Base-by-base conservation (phyloP, 2,113 vertebrate genomes). In the Campylorhamphus procurvoides region DNA sequence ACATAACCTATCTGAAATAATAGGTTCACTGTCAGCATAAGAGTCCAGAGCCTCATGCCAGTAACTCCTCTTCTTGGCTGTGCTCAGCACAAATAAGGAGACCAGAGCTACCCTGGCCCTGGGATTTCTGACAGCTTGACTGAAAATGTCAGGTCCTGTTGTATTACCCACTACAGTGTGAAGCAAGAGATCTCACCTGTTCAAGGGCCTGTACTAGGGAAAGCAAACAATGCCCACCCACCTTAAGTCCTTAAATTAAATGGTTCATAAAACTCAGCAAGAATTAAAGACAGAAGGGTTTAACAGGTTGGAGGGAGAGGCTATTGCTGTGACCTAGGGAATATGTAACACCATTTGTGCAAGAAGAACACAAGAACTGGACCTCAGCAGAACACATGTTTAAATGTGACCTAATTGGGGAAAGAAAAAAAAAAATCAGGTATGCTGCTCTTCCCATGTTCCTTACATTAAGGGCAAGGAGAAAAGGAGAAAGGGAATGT, bases 41-140 rank as follows among this genome's bases (percentile, higher is more conserved):
- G 14, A 55, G 24, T 14, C 23, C 28, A 20, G 47, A 75, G 31
- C 47, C 60, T n/a, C 39, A 72, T 2, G 2, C 12, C 42, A 81
- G 55, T 37, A 91, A 7, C 39, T 50, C 18, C 25, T 71, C 29
- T 47, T 63, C 49, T 55, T 56, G n/a, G n/a, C 19, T 58, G 53
- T 12, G 52, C 18, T 49, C 56, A 79, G 56, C n/a, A 29, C 1
- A 0, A 52, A 7, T 10, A 14, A 1, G 3, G 55, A 28, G 23
- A n/a, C 8, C 44, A 24, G 39, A 72, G 60, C 40, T 42, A 7
- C 15, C 2, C 1, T 29, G 14, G 3, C 33, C 13, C 44, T 37
- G 9, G 42, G 33, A 49, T 35, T 74, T 37, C 35, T 69, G 79
- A 37, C 6, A 2, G 27, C 44, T 50, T 62, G 23, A n/a, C 35